A percentile compares a stretch with the other conserved stretches of the same genome.
These are phyloP conservation scores for Empidonax traillii DNA, from an alignment of 2,113 vertebrate genomes.

Conservation along the genomic window DNA sequence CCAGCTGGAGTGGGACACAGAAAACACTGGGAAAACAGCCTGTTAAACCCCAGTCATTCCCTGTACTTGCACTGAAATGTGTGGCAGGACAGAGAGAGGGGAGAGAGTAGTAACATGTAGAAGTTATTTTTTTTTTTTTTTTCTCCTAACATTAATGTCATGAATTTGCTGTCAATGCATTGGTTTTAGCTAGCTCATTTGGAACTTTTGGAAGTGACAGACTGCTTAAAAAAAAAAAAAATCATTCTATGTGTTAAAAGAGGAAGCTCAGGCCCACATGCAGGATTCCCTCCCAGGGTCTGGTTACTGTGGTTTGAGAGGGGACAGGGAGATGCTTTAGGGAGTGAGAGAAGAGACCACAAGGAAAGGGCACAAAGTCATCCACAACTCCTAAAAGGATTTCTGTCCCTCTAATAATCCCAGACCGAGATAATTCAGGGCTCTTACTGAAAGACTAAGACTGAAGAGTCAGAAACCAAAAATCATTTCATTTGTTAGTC, in stretches of 20 bases:
- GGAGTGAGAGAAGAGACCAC: neutral
- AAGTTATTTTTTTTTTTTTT: neutral
- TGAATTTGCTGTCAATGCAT: neutral
- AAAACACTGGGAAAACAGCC: neutral
- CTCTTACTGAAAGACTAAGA: neutral
- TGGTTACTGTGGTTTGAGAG: neutral
- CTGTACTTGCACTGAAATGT: neutral
- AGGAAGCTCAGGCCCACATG: neutral
- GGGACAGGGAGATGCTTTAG: neutral
- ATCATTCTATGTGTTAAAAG: neutral
- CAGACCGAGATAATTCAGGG: neutral
- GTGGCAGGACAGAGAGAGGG: neutral
- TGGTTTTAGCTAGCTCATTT: neutral
- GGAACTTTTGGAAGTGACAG: neutral
- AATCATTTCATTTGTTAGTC: neutral
- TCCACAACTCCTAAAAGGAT: neutral
- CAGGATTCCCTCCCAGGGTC: neutral
- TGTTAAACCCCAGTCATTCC: fast-evolving
- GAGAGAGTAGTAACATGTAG: neutral
- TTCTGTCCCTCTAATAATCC: neutral
- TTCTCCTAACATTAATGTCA: neutral
- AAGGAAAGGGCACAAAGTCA: neutral
- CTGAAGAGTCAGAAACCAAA: neutral
- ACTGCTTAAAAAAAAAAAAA: neutral
- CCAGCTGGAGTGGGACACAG: neutral